These are phyloP conservation scores for Patella caerulea DNA, from an alignment of 2,888 invertebrate genomes.

Conservation along the genomic window DNA sequence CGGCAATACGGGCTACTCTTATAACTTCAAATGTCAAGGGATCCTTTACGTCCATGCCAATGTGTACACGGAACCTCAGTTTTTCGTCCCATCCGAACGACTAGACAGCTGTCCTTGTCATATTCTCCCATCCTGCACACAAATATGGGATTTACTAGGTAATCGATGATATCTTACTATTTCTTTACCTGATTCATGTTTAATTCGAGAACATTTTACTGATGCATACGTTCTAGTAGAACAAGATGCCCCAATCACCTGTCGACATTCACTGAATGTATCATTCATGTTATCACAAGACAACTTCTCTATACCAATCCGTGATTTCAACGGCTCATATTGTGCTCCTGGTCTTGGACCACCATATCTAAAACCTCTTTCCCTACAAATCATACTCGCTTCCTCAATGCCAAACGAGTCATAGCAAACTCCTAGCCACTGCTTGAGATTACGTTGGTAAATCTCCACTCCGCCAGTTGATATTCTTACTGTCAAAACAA, in stretches of 20 bases:
- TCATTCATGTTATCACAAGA: slow-evolving; percentile 39
- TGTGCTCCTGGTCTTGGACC: slow-evolving; percentile 54
- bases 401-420: slow-evolving; percentile 54
- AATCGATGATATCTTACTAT: too few species aligned
- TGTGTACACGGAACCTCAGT: too few species aligned
- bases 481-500: too few species aligned
- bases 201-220: slow-evolving; percentile 24
- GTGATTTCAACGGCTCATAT: slow-evolving; percentile 17
- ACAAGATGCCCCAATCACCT: slow-evolving; percentile 31
- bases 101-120: too few species aligned
- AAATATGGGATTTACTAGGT: too few species aligned
- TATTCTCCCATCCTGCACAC: too few species aligned
- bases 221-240: slow-evolving; percentile 51
- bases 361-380: slow-evolving; percentile 53
- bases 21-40: too few species aligned
- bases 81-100: too few species aligned
- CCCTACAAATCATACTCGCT: slow-evolving; percentile 52
- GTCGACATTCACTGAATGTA: slow-evolving; percentile 43
- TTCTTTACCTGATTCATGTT: too few species aligned
- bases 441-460: slow-evolving; percentile 35
- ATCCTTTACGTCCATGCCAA: too few species aligned
- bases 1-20: too few species aligned
- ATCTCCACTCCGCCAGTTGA: slow-evolving; percentile 53
- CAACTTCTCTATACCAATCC: slow-evolving; percentile 42
- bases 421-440: slow-evolving; percentile 57